These are phyloP conservation scores for Notothenia coriiceps DNA, from an alignment of 2,113 vertebrate species.

Conservation along the genomic window DNA sequence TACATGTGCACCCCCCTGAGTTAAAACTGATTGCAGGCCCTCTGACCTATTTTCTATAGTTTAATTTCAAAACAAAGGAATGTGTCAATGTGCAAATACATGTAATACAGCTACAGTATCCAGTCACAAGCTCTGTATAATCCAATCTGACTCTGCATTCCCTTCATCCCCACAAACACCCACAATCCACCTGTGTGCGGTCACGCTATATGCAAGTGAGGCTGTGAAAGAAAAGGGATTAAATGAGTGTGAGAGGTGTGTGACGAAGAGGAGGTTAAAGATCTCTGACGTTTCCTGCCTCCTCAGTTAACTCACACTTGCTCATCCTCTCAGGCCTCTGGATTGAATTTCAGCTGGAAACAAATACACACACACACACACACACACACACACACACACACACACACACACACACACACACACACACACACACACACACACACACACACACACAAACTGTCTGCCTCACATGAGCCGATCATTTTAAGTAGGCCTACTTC, in stretches of 20 bases:
- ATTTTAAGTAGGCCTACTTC: conserved; percentile 51
- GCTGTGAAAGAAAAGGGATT: conserved; percentile 34
- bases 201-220: background rate
- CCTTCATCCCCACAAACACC: conserved; percentile 29
- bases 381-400: no score
- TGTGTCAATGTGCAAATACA: conserved; percentile 14
- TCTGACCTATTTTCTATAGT: conserved; percentile 11
- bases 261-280: conserved; percentile 31
- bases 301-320: conserved; percentile 35
- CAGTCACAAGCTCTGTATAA: conserved; percentile 32
- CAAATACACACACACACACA: conserved; percentile 4
- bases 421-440: no score
- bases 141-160: conserved; percentile 37
- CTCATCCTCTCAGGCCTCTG: conserved; percentile 46
- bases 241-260: conserved; percentile 38
- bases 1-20: background rate
- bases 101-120: background rate
- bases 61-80: conserved; percentile 23
- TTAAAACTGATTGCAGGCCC: background rate
- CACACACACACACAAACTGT: background rate
- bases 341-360: conserved; percentile 41
- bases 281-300: conserved; percentile 46
- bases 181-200: conserved; percentile 52
- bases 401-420: no score
- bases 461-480: conserved; percentile 52